Base-by-base conservation (phyloP, 2,888 invertebrate genomes). In the Heliconius charithonia region DNA sequence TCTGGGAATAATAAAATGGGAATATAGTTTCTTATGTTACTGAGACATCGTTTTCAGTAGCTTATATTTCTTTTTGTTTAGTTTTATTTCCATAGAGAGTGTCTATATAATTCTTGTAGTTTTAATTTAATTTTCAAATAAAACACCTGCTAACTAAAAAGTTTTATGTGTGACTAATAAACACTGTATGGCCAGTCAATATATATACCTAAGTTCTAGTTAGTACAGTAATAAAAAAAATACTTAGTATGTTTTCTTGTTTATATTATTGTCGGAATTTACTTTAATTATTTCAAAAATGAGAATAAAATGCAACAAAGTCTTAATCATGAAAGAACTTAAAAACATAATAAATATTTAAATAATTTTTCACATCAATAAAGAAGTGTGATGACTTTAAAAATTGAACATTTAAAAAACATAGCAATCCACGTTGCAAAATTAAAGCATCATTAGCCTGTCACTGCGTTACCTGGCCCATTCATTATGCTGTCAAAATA, bases 401-500 rank as follows among this genome's bases (percentile, higher is more conserved):
- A 32, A 72, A 66, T 56, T 65, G 0, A 13, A 69, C 37, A 51
- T 80, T 77, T 77, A 59, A 77, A 75, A 77, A 71, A 78, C 75
- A 78, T 75, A 62, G 67, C 79, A 80, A 77, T 79, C 65, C 71
- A 77, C 59, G 32, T 73, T 86, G 84, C 84, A 83, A 85, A 86
- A 89, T 88, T 93, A 91, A 87, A 88, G 80, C 81, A 91, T 92
- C 91, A 94, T 94, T 94, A 94, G 91, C 87, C 85, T 85, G 88
- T 88, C 91, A 89, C 80, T 59, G 80, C 73, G 80, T 85, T 90
- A 91, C 93, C 92, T 91, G 92, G 87, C 89, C 69, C 86, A 91
- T 92, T 89, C 91, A 94, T 94, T 94, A 93, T 91, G 87, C 89
- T 94, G 94, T 94, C 95, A 94, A 93, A 95, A 95, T 94, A 94